These are phyloP conservation scores for Ennomos fuscantarius DNA, from an alignment of 2,888 invertebrate genomes.

Conservation along the genomic window DNA sequence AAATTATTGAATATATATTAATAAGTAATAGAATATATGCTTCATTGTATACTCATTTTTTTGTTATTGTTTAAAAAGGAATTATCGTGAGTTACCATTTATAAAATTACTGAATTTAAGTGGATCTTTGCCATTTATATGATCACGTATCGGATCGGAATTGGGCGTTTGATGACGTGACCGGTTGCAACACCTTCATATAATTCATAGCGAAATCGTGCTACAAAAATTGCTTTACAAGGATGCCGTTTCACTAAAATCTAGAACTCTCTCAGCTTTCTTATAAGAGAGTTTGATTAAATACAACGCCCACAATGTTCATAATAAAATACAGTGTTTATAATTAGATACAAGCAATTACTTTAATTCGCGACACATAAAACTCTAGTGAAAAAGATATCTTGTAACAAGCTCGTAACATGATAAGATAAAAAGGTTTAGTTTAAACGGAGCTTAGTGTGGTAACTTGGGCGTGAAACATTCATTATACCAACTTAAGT, in stretches of 20 bases:
- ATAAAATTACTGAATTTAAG: no score
- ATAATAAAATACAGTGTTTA: no score
- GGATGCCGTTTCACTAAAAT: no score
- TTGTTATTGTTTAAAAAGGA: no score
- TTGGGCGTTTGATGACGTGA: no score
- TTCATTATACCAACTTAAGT: constrained; percentile 73
- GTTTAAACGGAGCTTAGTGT: constrained; percentile 45
- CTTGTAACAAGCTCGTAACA: constrained; percentile 21
- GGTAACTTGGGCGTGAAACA: constrained; percentile 65
- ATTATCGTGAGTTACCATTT: no score
- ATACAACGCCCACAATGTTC: constrained; percentile 14
- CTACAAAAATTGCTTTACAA: neutral
- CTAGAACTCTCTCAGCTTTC: constrained; percentile 11
- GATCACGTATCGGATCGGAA: no score
- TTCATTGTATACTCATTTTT: no score
- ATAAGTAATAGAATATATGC: no score
- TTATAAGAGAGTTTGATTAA: constrained; percentile 14
- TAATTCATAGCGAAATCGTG: neutral
- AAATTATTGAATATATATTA: no score
- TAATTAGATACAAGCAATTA: constrained; percentile 10
- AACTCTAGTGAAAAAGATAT: constrained; percentile 32
- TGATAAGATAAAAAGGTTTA: constrained; percentile 35
- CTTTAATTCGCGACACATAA: constrained; percentile 19
- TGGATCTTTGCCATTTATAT: no score
- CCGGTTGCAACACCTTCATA: neutral